Evolutionary conservation across 1,140 invertebrate genomes (phyloP).

Genomic region (Contarinia nasturtii): DNA sequence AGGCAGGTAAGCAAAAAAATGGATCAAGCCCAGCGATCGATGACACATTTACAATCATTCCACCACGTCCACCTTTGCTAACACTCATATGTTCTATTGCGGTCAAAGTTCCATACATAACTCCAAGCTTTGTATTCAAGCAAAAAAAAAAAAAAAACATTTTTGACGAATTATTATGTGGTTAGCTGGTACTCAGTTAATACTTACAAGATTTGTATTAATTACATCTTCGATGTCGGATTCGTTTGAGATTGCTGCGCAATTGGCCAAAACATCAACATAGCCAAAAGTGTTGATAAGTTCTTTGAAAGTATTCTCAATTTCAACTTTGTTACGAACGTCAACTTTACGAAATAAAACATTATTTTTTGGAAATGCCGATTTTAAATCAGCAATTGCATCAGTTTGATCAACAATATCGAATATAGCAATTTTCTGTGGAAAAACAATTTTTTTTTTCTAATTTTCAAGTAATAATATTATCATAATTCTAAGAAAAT

Average conservation of each 20-base stretch:
- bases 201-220: background rate
- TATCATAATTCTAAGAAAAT: too few species aligned
- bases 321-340: background rate
- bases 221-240: background rate
- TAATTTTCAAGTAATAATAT: too few species aligned
- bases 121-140: constrained; percentile 8
- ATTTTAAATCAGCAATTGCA: background rate
- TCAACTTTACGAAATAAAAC: background rate
- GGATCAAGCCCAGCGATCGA: constrained; percentile 30
- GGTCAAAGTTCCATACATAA: constrained; percentile 20
- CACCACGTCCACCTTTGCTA: constrained; percentile 31
- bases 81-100: constrained; percentile 28
- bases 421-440: background rate
- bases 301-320: background rate
- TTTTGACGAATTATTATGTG: background rate
- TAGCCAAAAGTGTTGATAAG: background rate
- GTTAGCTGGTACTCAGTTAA: too few species aligned
- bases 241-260: background rate
- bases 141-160: background rate
- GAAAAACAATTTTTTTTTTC: background rate
- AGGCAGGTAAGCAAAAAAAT: constrained; percentile 31
- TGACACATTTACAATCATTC: constrained; percentile 34
- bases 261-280: background rate
- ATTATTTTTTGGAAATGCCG: background rate
- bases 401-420: background rate